A percentile compares a stretch with the other conserved stretches of the same genome.
These are phyloP conservation scores for Hylyphantes graminicola DNA, from an alignment of 1,140 invertebrate genomes.

Conservation along the genomic window DNA sequence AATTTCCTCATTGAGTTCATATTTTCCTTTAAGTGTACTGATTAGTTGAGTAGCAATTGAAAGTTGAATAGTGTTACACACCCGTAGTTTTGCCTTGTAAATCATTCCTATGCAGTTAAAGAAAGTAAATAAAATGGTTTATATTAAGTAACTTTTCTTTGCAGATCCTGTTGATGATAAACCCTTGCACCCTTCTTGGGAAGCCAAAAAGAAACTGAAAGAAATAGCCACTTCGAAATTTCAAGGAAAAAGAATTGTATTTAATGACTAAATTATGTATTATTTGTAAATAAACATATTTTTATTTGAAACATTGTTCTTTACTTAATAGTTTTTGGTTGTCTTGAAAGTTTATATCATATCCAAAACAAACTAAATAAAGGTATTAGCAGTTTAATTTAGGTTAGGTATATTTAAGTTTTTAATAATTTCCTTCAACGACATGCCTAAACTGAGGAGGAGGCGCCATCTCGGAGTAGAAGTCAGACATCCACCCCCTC, in stretches of 20 bases:
- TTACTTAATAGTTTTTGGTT: neutral
- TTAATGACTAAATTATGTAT: conserved; percentile 13
- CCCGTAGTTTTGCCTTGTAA: neutral
- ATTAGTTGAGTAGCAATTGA: too few relatives aligned
- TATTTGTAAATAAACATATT: neutral
- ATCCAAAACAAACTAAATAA: too few relatives aligned
- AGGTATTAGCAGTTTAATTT: too few relatives aligned
- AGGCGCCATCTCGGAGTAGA: too few relatives aligned
- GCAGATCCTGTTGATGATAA: conserved; percentile 1
- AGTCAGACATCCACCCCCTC: too few relatives aligned
- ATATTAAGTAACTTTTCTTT: neutral
- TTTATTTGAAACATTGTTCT: neutral
- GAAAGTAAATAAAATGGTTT: neutral
- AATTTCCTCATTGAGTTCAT: neutral
- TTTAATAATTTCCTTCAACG: too few relatives aligned
- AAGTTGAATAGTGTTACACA: too few relatives aligned
- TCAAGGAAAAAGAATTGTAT: conserved; percentile 38
- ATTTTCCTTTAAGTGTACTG: too few relatives aligned
- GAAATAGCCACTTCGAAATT: neutral
- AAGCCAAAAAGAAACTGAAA: conserved; percentile 44
- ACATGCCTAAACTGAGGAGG: too few relatives aligned
- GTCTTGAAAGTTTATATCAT: too few relatives aligned
- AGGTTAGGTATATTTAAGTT: too few relatives aligned
- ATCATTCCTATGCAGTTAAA: neutral
- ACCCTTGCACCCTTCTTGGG: conserved; percentile 43